Conservation (phyloP, 2,888 invertebrate genomes). For the Cryptus armator region DNA sequence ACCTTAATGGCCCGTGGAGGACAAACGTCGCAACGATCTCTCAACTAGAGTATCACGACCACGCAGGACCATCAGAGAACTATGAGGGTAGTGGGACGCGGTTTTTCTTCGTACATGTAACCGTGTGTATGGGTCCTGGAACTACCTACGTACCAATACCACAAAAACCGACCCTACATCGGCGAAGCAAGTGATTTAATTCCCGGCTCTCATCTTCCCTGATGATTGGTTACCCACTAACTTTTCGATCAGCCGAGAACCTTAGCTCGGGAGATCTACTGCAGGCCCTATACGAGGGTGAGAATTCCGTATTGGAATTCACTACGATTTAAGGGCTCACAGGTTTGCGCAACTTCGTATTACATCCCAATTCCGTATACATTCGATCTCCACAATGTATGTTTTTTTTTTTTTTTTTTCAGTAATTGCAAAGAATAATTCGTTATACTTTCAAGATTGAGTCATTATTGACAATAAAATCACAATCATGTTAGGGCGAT, state of each 20-base stretch:
- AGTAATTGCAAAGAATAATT: neutral
- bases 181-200: slow-evolving; percentile 78
- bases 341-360: neutral
- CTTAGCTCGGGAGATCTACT: slow-evolving; percentile 22
- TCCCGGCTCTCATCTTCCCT: slow-evolving; percentile 80
- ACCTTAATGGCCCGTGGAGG: slow-evolving; percentile 79
- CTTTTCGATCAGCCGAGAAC: slow-evolving; percentile 81
- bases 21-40: slow-evolving; percentile 78
- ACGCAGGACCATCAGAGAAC: slow-evolving; percentile 51
- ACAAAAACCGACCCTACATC: slow-evolving; percentile 48
- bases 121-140: slow-evolving; percentile 4
- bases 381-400: neutral
- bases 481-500: too few relatives aligned
- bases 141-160: slow-evolving; percentile 29
- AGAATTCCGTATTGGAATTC: slow-evolving; percentile 13
- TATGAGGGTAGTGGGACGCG: slow-evolving; percentile 27
- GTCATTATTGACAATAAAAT: neutral
- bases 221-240: slow-evolving; percentile 79
- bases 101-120: slow-evolving; percentile 9
- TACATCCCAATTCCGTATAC: neutral
- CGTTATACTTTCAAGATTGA: neutral
- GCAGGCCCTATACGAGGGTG: slow-evolving; percentile 9
- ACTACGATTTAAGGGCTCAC: neutral
- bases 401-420: too few relatives aligned
- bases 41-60: slow-evolving; percentile 55